Conservation (phyloP, 2,888 invertebrate species). For the Thera obeliscata region DNA sequence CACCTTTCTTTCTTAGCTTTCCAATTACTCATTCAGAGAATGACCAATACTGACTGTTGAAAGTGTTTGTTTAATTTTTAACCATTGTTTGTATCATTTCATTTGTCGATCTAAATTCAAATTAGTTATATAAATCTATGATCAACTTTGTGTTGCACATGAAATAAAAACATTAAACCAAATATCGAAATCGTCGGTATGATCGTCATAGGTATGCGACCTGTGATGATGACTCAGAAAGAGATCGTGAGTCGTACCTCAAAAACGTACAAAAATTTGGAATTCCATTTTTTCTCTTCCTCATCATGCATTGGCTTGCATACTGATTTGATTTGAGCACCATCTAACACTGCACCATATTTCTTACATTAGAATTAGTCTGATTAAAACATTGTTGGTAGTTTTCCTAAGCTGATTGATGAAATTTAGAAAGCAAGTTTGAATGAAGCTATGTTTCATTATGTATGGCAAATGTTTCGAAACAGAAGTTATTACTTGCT, state of each 20-base stretch:
- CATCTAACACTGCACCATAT: neutral
- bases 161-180: constrained; percentile 14
- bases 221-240: constrained; percentile 40
- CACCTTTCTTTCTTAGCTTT: no score
- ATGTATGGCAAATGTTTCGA: neutral
- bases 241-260: constrained; percentile 35
- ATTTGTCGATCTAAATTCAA: neutral
- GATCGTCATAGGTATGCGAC: constrained; percentile 39
- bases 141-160: neutral
- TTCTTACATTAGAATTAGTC: neutral
- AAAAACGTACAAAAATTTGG: constrained; percentile 23
- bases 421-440: neutral
- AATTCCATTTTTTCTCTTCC: constrained; percentile 13
- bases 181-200: constrained; percentile 28
- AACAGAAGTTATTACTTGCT: neutral
- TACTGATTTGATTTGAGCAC: neutral
- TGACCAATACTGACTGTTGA: neutral
- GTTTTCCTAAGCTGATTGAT: neutral
- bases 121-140: neutral
- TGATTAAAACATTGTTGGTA: neutral
- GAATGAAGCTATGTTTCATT: neutral
- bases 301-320: neutral
- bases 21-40: neutral
- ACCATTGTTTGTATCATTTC: neutral
- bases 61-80: no score